These are phyloP conservation scores for Belgica antarctica DNA, from an alignment of 2,888 invertebrate species.

Conservation along the genomic window DNA sequence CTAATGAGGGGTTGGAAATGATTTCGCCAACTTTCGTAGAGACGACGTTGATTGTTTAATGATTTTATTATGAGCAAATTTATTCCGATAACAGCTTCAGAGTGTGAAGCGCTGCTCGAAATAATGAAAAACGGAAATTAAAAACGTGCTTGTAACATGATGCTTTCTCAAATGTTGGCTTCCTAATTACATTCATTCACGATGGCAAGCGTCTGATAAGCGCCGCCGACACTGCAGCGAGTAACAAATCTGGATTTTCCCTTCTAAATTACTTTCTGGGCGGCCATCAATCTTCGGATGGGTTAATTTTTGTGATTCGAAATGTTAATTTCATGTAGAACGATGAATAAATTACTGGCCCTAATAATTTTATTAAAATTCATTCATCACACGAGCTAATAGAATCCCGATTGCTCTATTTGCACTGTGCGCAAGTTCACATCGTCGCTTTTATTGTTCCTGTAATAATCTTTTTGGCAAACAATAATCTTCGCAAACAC, in stretches of 20 bases:
- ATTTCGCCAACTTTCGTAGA: not conserved
- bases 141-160: slow-evolving; percentile 39
- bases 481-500: slow-evolving; percentile 15
- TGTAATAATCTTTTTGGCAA: slow-evolving; percentile 20
- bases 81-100: slow-evolving; percentile 1
- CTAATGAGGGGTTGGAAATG: slow-evolving; percentile 24
- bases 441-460: slow-evolving; percentile 17
- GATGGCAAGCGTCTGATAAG: slow-evolving; percentile 24
- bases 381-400: slow-evolving; percentile 12
- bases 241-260: slow-evolving; percentile 9
- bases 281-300: slow-evolving; percentile 3
- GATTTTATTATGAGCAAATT: slow-evolving; percentile 25
- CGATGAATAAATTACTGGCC: not conserved
- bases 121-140: slow-evolving; percentile 38
- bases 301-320: not conserved
- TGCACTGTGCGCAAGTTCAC: slow-evolving; percentile 25
- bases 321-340: slow-evolving; percentile 26
- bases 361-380: slow-evolving; percentile 17
- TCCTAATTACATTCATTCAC: slow-evolving; percentile 21
- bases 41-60: slow-evolving; percentile 19
- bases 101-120: slow-evolving; percentile 23
- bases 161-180: too few species aligned
- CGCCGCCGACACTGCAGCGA: not conserved
- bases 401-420: slow-evolving; percentile 30
- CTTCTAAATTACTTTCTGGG: not conserved